Percentiles rank a stretch among this genome's conserved stretches.
Conservation (phyloP, 2,113 vertebrate species). For the Romanogobio albipinnatus region DNA sequence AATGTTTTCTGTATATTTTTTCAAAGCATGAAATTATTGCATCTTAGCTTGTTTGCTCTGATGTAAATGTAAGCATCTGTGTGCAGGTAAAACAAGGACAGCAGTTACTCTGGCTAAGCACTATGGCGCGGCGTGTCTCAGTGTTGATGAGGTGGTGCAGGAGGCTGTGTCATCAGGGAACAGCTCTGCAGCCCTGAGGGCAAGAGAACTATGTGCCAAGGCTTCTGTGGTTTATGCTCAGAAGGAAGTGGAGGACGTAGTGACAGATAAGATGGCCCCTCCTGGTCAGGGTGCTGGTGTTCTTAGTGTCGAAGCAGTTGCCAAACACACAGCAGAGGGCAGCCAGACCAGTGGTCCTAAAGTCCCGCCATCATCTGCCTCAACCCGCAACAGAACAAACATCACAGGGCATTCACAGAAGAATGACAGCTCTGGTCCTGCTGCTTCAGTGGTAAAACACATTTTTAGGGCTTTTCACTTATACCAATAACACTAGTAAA, state of each 20-base stretch:
- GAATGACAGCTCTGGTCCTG: constrained; percentile 50
- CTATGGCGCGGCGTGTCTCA: constrained; percentile 76
- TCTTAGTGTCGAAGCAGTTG: constrained; percentile 62
- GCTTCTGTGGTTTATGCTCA: constrained; percentile 69
- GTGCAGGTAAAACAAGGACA: constrained; percentile 76
- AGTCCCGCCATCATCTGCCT: constrained; percentile 24
- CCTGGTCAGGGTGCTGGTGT: background rate
- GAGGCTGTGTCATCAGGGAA: constrained; percentile 75
- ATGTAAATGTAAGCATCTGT: constrained; percentile 26
- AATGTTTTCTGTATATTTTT: background rate
- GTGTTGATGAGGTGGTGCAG: constrained; percentile 77
- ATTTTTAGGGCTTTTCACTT: background rate
- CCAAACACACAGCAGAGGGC: constrained; percentile 63
- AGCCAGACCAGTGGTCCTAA: constrained; percentile 47
- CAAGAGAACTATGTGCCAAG: constrained; percentile 76
- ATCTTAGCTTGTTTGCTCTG: background rate
- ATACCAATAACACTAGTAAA: no score
- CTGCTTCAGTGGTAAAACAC: constrained; percentile 59
- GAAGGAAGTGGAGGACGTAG: constrained; percentile 60
- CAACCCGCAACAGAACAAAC: constrained; percentile 50
- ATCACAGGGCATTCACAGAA: constrained; percentile 11
- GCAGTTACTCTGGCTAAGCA: constrained; percentile 73
- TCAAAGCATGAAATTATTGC: background rate
- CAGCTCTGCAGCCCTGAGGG: constrained; percentile 67
- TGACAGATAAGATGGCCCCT: constrained; percentile 2